Conservation (phyloP, 2,797 vertebrate species). For the Hydrocynus forskahlii region DNA sequence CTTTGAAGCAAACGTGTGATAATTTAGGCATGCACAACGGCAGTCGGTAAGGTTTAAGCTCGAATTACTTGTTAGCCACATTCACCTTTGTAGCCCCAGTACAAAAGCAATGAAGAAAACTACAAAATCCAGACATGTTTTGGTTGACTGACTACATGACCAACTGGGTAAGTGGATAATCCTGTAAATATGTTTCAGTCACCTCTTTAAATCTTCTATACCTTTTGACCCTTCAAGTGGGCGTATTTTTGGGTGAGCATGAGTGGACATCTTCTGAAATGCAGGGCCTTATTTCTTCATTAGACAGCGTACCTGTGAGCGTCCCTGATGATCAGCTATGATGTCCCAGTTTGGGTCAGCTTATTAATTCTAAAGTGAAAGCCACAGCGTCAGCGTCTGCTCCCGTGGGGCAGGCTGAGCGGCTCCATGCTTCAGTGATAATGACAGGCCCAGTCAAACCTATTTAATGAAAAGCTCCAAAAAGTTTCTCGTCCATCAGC, state of each 20-base stretch:
- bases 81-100: too few relatives aligned
- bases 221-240: background rate
- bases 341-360: slow-evolving; percentile 48
- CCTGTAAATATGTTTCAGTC: background rate
- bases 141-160: too few relatives aligned
- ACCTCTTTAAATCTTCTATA: background rate
- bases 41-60: too few relatives aligned
- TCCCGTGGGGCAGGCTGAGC: slow-evolving; percentile 21
- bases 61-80: too few relatives aligned
- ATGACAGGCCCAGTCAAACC: slow-evolving; percentile 59
- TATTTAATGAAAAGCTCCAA: slow-evolving; percentile 55
- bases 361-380: slow-evolving; percentile 58
- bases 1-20: too few relatives aligned
- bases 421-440: slow-evolving; percentile 52
- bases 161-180: too few relatives aligned
- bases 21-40: too few relatives aligned
- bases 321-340: slow-evolving; percentile 38
- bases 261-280: background rate
- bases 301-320: slow-evolving; percentile 20
- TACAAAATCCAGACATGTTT: too few relatives aligned
- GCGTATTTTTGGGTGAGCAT: background rate
- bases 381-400: slow-evolving; percentile 31
- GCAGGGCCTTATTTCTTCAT: slow-evolving; percentile 7
- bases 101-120: too few relatives aligned
- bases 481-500: slow-evolving; percentile 50